Evolutionary conservation across 2,797 vertebrate genomes (phyloP).

Genomic region (Sebastolobus alascanus): DNA sequence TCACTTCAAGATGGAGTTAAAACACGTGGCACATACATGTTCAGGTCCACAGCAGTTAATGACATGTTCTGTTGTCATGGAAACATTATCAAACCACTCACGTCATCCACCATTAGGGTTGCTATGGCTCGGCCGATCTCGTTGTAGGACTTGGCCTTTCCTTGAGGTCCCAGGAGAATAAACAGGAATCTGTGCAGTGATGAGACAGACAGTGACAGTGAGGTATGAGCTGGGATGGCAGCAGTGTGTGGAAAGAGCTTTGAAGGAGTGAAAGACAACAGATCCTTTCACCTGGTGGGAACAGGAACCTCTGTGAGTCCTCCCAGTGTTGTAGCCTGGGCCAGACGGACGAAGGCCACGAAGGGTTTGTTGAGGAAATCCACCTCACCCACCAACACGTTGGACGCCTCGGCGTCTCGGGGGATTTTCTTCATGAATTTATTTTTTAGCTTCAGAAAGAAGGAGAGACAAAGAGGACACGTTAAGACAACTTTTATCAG

Average conservation of each 20-base stretch:
- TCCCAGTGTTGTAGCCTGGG: slow-evolving; percentile 92
- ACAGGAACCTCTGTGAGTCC: slow-evolving; percentile 97
- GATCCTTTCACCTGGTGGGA: slow-evolving; percentile 91
- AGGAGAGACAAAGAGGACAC: not conserved
- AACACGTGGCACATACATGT: not conserved
- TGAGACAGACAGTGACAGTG: slow-evolving; percentile 16
- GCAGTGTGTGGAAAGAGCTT: not conserved
- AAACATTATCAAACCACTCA: slow-evolving; percentile 73
- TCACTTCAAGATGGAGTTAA: slow-evolving; percentile 24
- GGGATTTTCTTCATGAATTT: slow-evolving; percentile 99
- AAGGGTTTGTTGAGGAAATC: slow-evolving; percentile 97
- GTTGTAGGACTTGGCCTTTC: slow-evolving; percentile 97
- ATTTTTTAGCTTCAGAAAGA: slow-evolving; percentile 89
- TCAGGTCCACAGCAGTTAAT: not conserved
- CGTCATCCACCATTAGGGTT: slow-evolving; percentile 98
- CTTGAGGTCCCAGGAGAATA: slow-evolving; percentile 87
- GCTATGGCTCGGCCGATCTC: slow-evolving; percentile 98
- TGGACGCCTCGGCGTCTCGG: slow-evolving; percentile 96
- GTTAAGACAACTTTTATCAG: not conserved
- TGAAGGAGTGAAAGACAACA: not conserved
- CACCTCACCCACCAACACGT: slow-evolving; percentile 95
- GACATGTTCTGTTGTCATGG: not conserved
- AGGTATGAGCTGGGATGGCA: not conserved
- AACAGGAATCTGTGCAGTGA: slow-evolving; percentile 82
- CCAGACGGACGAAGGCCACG: slow-evolving; percentile 93